Base-by-base conservation (phyloP, 1,140 invertebrate genomes). In the Trichogramma pretiosum region DNA sequence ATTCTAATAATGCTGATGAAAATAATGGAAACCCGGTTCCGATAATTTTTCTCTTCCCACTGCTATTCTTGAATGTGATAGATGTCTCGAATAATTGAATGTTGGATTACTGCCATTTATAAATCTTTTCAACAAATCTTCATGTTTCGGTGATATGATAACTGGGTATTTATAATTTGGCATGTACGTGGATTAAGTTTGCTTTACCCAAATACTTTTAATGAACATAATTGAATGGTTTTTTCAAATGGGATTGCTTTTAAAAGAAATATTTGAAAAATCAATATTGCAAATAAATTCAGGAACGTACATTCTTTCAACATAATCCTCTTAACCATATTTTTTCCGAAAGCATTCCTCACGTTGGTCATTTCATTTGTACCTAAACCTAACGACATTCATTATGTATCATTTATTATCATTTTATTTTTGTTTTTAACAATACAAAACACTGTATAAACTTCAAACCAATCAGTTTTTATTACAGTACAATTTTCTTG, bases 281-380 rank as follows among this genome's bases (percentile, higher is more conserved):
- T n/a, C n/a, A n/a, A n/a, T n/a, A n/a, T n/a, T n/a, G n/a, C n/a
- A n/a, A n/a, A n/a, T n/a, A n/a, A n/a, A n/a, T n/a, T n/a, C n/a
- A n/a, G n/a, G n/a, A n/a, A n/a, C n/a, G n/a, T n/a, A n/a, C n/a
- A n/a, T n/a, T n/a, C n/a, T n/a, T n/a, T n/a, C n/a, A n/a, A n/a
- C n/a, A n/a, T n/a, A n/a, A n/a, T n/a, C n/a, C n/a, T n/a, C n/a
- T n/a, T n/a, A n/a, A n/a, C n/a, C n/a, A n/a, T n/a, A n/a, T n/a
- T n/a, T n/a, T n/a, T n/a, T n/a, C n/a, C n/a, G n/a, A n/a, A n/a
- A n/a, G n/a, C n/a, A n/a, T n/a, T 46, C 48, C 48, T 40, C 40
- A 32, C 43, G 42, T 51, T 33, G 11, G 30, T 36, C 49, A 46
- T 51, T 34, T 51, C 49, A 51, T 18, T 22, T 46, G 43, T 43